These are phyloP conservation scores for Coregonus ussuriensis DNA, from an alignment of 2,797 vertebrate species.

Conservation along the genomic window DNA sequence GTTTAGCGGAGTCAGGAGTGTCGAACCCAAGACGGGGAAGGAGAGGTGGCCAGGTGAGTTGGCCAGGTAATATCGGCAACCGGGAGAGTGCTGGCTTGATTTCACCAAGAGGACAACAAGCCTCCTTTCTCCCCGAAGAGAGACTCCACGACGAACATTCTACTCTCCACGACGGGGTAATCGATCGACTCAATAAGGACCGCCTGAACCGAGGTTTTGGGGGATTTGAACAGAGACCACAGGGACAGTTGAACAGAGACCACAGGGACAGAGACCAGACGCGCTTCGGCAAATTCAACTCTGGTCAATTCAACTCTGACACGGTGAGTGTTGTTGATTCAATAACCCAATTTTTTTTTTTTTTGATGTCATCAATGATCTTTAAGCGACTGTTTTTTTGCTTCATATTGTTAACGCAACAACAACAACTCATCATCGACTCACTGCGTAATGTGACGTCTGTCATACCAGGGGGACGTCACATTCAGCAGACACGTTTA, in stretches of 20 bases:
- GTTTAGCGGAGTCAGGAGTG: conserved; percentile 1
- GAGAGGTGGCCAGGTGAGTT: neutral
- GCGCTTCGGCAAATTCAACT: conserved; percentile 25
- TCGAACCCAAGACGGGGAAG: neutral
- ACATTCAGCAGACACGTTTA: too few species aligned
- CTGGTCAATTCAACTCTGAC: conserved; percentile 53
- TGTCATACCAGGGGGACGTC: too few species aligned
- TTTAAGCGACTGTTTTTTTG: neutral
- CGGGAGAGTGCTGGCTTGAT: neutral
- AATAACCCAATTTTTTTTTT: neutral
- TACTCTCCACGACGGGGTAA: neutral
- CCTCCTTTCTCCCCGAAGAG: neutral
- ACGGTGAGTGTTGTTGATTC: conserved; percentile 37
- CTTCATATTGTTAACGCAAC: too few species aligned
- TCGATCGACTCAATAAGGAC: neutral
- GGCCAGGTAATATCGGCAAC: neutral
- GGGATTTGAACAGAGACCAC: conserved; percentile 1
- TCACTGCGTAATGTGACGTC: too few species aligned
- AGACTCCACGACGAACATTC: neutral
- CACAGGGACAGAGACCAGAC: neutral
- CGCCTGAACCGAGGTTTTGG: conserved; percentile 2
- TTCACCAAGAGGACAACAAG: neutral
- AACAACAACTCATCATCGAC: too few species aligned
- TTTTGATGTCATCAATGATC: neutral
- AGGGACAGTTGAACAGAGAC: neutral